Evolutionary conservation across 2,797 vertebrate genomes (phyloP).

Genomic region (Alosa sapidissima): DNA sequence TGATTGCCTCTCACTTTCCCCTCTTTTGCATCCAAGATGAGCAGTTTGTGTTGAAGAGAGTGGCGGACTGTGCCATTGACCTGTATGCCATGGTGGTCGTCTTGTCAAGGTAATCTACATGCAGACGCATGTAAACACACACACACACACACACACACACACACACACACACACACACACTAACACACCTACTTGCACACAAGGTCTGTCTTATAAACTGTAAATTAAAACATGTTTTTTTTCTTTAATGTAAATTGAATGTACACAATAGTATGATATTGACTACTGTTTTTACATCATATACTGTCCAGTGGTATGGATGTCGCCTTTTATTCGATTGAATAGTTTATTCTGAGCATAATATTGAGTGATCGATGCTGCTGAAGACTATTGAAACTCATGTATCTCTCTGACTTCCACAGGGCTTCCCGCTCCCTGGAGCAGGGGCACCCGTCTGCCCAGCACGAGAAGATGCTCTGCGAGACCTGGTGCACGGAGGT

Average conservation of each 20-base stretch:
- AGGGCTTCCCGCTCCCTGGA: constrained; percentile 76
- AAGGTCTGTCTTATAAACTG: too few relatives aligned
- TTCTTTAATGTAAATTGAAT: background rate
- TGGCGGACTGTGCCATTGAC: constrained; percentile 85
- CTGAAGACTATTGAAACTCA: background rate
- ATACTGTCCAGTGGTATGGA: background rate
- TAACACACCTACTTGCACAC: too few relatives aligned
- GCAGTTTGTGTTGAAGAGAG: constrained; percentile 84
- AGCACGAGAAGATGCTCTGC: constrained; percentile 80
- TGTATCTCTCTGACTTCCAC: constrained; percentile 5
- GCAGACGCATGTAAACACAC: background rate
- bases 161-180: background rate
- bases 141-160: too few relatives aligned
- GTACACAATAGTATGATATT: background rate
- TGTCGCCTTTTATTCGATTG: background rate
- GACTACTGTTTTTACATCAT: background rate
- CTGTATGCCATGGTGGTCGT: constrained; percentile 88
- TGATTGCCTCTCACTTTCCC: background rate
- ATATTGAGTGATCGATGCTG: background rate
- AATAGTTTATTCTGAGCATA: background rate
- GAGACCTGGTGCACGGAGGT: constrained; percentile 89
- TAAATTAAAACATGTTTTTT: too few relatives aligned
- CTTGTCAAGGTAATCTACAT: constrained; percentile 78
- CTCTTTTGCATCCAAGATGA: constrained; percentile 73
- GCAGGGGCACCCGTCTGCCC: constrained; percentile 66